These are phyloP conservation scores for Pseudopodoces humilis DNA, from an alignment of 2,113 vertebrate species.

Conservation along the genomic window DNA sequence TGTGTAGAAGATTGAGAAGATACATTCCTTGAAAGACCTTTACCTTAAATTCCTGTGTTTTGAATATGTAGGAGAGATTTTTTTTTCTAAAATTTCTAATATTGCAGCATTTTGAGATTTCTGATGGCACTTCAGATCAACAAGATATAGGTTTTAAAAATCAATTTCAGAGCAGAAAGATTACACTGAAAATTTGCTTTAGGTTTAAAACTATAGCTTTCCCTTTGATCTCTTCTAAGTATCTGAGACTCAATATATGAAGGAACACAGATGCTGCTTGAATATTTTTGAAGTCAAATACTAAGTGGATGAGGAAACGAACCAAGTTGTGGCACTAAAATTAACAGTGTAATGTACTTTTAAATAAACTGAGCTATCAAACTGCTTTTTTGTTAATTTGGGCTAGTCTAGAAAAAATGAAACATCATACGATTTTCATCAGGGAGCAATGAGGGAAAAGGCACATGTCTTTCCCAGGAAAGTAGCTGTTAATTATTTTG, in stretches of 20 bases:
- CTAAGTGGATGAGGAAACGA: neutral
- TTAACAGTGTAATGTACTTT: neutral
- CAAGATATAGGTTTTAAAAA: neutral
- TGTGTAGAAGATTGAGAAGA: neutral
- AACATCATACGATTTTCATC: neutral
- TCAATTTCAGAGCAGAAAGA: neutral
- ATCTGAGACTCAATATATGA: neutral
- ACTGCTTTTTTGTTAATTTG: constrained; percentile 14
- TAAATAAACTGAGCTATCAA: constrained; percentile 21
- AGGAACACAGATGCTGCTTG: neutral
- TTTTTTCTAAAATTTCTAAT: neutral
- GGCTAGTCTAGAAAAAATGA: neutral
- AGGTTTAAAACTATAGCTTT: constrained; percentile 27
- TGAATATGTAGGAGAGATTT: neutral
- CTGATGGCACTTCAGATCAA: constrained; percentile 18
- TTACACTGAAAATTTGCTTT: constrained; percentile 24
- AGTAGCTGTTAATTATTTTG: neutral
- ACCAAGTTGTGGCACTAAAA: neutral
- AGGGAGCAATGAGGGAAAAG: neutral
- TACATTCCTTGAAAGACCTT: neutral
- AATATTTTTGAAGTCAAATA: constrained; percentile 26
- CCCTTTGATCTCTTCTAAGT: constrained; percentile 12
- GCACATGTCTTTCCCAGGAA: neutral
- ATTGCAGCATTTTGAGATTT: neutral
- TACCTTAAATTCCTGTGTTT: neutral